Percentiles rank a stretch among this genome's conserved stretches.
Evolutionary conservation across 2,113 vertebrate species (phyloP).

Genomic region (Recurvirostra avosetta): DNA sequence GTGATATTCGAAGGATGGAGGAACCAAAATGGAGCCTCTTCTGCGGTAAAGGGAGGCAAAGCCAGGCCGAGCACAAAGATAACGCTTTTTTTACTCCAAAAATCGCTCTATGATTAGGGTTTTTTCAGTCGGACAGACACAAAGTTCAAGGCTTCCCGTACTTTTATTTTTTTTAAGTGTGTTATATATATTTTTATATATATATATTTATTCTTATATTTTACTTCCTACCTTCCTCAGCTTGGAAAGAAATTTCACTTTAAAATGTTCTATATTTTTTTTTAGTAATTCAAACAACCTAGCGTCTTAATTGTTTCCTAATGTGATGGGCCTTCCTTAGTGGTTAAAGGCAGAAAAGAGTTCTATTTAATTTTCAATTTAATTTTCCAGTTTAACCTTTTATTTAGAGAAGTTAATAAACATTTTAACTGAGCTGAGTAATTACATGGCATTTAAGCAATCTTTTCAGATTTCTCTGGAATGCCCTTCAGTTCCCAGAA

Average conservation of each 20-base stretch:
- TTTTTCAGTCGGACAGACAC: neutral
- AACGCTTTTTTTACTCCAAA: neutral
- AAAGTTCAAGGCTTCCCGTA: neutral
- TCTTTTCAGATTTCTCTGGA: neutral
- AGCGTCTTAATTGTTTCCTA: neutral
- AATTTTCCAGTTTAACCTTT: neutral
- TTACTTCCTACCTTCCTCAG: neutral
- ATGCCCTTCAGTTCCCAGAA: neutral
- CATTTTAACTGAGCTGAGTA: neutral
- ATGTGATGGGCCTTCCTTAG: neutral
- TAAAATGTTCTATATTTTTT: neutral
- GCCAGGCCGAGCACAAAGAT: neutral
- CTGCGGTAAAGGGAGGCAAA: neutral
- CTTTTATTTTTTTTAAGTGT: neutral
- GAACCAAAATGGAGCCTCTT: neutral
- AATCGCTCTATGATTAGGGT: neutral
- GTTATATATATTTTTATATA: neutral
- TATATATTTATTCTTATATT: neutral
- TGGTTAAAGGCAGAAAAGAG: neutral
- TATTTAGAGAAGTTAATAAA: neutral
- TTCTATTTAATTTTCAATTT: neutral
- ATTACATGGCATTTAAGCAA: neutral
- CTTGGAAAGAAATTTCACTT: neutral
- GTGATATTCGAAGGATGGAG: neutral
- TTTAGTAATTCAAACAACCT: neutral